Evolutionary conservation across 2,797 vertebrate species (phyloP).

Genomic region (Nannoperca australis): DNA sequence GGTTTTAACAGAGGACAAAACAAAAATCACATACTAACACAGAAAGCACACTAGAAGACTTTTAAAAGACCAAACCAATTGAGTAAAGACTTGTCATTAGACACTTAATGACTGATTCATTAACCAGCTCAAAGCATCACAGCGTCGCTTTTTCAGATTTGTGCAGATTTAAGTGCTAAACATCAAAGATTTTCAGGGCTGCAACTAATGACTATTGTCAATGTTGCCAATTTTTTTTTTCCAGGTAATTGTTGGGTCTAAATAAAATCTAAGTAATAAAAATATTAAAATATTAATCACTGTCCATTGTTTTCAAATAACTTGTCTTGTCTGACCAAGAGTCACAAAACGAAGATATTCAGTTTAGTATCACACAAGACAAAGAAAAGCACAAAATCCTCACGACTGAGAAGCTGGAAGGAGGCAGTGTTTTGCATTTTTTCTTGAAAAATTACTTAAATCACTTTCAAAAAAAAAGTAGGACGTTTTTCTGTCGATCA

Average conservation of each 20-base stretch:
- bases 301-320: background rate
- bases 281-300: background rate
- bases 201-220: background rate
- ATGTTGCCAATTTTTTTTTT: background rate
- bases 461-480: too few relatives aligned
- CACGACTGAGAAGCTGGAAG: background rate
- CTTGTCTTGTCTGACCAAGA: background rate
- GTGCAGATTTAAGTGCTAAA: background rate
- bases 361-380: background rate
- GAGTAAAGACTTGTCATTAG: conserved; percentile 1
- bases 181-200: conserved; percentile 2
- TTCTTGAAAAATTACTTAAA: background rate
- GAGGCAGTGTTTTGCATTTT: background rate
- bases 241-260: background rate
- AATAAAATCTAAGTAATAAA: too few relatives aligned
- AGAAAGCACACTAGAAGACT: conserved; percentile 1
- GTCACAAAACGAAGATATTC: background rate
- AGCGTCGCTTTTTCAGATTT: conserved; percentile 5
- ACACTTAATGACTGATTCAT: conserved; percentile 5
- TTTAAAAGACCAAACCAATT: conserved; percentile 15
- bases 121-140: conserved; percentile 1
- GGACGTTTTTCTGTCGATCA: too few relatives aligned
- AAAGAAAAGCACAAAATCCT: background rate
- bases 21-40: conserved; percentile 6
- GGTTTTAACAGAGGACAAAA: conserved; percentile 12